Base-by-base conservation (phyloP, 2,888 invertebrate genomes). In the Meiosimyza decipiens region DNA sequence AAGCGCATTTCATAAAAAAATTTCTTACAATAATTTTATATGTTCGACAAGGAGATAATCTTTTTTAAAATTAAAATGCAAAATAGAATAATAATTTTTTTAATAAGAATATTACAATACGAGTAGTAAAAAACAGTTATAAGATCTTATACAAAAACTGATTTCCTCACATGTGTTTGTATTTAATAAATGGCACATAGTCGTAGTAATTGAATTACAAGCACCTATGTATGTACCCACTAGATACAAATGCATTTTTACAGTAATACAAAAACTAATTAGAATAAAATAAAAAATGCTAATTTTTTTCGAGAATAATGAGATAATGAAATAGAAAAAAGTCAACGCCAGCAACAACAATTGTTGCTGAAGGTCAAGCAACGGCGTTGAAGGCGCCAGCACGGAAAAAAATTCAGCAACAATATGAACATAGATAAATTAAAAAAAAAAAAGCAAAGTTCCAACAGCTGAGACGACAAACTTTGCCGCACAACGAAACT, bases 271-370 rank as follows among this genome's bases (percentile, higher is more conserved):
- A 65, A 51, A 15, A 33, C 4, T 60, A 40, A 62, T 62, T 62
- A 62, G 33, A 62, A 62, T 62, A 62, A 62, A 62, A 62, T 62
- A 47, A 40, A 62, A 62, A 62, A 62, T 62, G 60, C 60, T 6
- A 62, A 62, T 62, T 40, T 40, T 22, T 33, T 62, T 62, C 11
- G 40, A 40, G 40, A 40, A 40, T 40, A 40, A 40, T 40, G 40
- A 40, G 40, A 40, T 40, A 40, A 40, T 40, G 40, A 40, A 40
- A 40, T 40, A 40, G 40, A 40, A 40, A 40, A 60, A 62, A 40
- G 40, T 6, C 12, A 40, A 1, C 4, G 51, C 13, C 51, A 52
- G 15, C 22, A 52, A 12, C 6, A 13, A 52, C 5, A 22, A n/a
- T 51, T 51, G n/a, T 22, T 28, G 22, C 28, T 51, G 28, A 65